Base-by-base conservation (phyloP, 2,888 invertebrate species). In the Carabus problematicus region DNA sequence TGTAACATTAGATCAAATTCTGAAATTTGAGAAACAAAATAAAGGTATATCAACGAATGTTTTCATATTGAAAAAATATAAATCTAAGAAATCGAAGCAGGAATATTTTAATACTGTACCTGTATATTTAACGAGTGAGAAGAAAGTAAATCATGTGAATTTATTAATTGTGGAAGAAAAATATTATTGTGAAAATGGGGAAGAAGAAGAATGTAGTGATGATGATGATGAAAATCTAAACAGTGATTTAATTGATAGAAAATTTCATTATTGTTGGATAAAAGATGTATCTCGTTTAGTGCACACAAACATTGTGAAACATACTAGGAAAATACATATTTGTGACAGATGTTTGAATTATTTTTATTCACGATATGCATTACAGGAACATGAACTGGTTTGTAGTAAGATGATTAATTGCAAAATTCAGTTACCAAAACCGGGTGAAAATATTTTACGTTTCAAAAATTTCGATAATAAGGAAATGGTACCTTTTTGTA, bases 21-120 rank as follows among this genome's bases (percentile, higher is more conserved):
- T 56, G 8, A 73, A 72, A 63, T 76, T 73, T 70, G 73, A 72
- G 68, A 58, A 68, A 54, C 11, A 72, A 43, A 75, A 74, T 68
- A 29, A 2, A 29, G 43, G 68, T 49, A 63, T 75, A 11, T 54
- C 60, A 6, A 74, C 75, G 8, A 74, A 75, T 71, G 64, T 75
- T n/a, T 75, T 71, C 55, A 70, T 68, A 45, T 16, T 72, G 29
- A 67, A 74, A 54, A 67, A 56, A 45, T 39, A 39, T n/a, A 43
- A 43, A 8, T 14, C 18, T 2, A 49, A 45, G 12, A 29, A 3
- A 41, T 18, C 3, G 18, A n/a, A 40, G 8, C n/a, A 16, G 14
- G 14, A 68, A 40, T 8, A 29, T 8, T 45, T 47, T 2, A 49
- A 59, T 29, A 49, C 62, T 11, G 49, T 68, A 47, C 70, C 72